A percentile compares a stretch with the other conserved stretches of the same genome.
Evolutionary conservation across 2,113 vertebrate genomes (phyloP).

Genomic region (Forbesichthys papilliferus): DNA sequence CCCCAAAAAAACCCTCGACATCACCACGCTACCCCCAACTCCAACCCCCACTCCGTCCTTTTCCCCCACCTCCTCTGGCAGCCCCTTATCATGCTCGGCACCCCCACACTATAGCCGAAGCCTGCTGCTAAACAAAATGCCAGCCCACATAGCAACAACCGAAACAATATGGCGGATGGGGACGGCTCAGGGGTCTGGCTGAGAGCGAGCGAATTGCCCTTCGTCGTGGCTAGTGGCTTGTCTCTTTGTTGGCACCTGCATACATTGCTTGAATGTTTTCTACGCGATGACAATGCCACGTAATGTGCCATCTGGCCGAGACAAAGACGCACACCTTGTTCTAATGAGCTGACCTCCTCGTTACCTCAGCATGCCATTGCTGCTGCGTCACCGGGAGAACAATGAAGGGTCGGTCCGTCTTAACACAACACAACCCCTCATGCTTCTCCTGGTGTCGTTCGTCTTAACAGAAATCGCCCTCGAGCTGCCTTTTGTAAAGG

Average conservation of each 20-base stretch:
- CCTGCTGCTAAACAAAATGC: slow-evolving; percentile 57
- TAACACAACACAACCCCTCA: slow-evolving; percentile 48
- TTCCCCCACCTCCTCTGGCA: slow-evolving; percentile 16
- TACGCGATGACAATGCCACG: background rate
- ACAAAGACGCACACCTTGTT: slow-evolving; percentile 40
- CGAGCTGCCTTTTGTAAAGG: slow-evolving; percentile 22
- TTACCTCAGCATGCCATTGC: slow-evolving; percentile 25
- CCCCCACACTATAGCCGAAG: slow-evolving; percentile 51
- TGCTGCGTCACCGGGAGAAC: slow-evolving; percentile 40
- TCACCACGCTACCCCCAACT: slow-evolving; percentile 42
- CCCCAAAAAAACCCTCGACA: slow-evolving; percentile 37
- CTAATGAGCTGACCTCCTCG: slow-evolving; percentile 32
- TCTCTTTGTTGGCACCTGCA: slow-evolving; percentile 19
- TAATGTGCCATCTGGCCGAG: slow-evolving; percentile 10
- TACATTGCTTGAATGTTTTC: background rate
- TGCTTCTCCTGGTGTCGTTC: slow-evolving; percentile 10
- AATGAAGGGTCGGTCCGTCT: slow-evolving; percentile 37
- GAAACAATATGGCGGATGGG: slow-evolving; percentile 50
- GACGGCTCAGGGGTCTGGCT: slow-evolving; percentile 25
- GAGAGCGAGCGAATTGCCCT: background rate
- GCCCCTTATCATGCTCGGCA: slow-evolving; percentile 68
- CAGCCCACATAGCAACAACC: slow-evolving; percentile 36
- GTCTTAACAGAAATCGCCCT: slow-evolving; percentile 29
- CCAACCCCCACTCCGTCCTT: slow-evolving; percentile 40
- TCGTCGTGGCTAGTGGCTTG: background rate